phyloP scores from a whole-genome alignment of 2,888 invertebrate species.

The Caenorhabditis parvicauda region DNA sequence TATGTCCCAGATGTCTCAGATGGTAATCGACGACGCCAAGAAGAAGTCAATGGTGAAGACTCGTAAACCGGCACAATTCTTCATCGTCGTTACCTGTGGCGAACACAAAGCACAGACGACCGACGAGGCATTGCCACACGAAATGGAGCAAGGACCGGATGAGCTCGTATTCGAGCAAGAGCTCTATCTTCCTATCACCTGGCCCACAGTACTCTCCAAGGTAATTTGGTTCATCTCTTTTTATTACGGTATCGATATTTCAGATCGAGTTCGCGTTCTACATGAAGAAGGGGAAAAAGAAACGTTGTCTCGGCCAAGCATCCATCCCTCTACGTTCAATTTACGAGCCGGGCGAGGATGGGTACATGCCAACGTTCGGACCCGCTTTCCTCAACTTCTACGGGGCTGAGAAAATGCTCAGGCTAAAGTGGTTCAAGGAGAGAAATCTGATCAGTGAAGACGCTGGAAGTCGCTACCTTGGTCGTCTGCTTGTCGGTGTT shows the following conservation, averaged over 20 bases:
- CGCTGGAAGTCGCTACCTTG: constrained; percentile 30
- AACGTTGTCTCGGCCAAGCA: constrained; percentile 24
- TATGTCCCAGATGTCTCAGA: constrained; percentile 32
- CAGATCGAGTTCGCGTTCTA: constrained; percentile 46
- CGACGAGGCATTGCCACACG: constrained; percentile 5
- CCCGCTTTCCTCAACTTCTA: constrained; percentile 51
- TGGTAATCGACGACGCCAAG: constrained; percentile 15
- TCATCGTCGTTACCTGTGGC: constrained; percentile 22
- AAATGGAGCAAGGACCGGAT: constrained; percentile 5
- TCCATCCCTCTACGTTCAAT: constrained; percentile 33
- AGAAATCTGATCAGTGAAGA: constrained; percentile 20
- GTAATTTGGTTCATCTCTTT: constrained; percentile 4
- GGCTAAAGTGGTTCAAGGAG: constrained; percentile 24
- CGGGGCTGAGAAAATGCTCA: constrained; percentile 36
- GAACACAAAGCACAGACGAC: constrained; percentile 29
- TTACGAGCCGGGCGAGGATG: constrained; percentile 48
- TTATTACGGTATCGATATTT: constrained; percentile 1
- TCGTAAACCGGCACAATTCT: constrained; percentile 11
- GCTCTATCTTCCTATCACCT: constrained; percentile 47
- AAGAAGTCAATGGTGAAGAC: constrained; percentile 25
- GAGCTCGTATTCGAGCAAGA: constrained; percentile 41
- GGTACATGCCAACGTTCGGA: constrained; percentile 51
- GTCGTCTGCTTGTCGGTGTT: constrained; percentile 39
- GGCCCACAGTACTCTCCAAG: constrained; percentile 50
- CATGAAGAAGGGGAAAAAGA: constrained; percentile 21